Evolutionary conservation across 2,113 vertebrate species (phyloP).

Genomic region (Pterocles burchelli): DNA sequence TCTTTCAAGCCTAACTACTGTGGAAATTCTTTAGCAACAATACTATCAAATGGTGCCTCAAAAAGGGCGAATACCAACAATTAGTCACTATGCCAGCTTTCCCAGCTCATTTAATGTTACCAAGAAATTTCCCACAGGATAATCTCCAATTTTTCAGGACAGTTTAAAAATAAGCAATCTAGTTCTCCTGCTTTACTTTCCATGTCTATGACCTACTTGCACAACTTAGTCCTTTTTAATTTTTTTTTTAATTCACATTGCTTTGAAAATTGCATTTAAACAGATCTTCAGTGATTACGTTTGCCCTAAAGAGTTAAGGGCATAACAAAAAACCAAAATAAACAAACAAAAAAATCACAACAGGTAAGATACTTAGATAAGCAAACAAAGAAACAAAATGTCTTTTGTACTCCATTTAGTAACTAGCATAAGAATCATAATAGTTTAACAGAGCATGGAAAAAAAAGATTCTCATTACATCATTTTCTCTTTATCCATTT

Average conservation of each 20-base stretch:
- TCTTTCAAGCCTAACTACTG: neutral
- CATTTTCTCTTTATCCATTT: neutral
- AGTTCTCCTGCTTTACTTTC: slow-evolving; percentile 12
- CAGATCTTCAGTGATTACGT: neutral
- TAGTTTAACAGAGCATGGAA: neutral
- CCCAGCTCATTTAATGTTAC: neutral
- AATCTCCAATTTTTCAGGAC: slow-evolving; percentile 31
- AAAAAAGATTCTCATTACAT: neutral
- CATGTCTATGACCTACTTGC: slow-evolving; percentile 33
- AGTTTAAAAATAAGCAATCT: slow-evolving; percentile 52
- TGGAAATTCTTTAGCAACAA: neutral
- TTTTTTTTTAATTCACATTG: neutral
- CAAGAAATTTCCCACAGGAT: slow-evolving; percentile 46
- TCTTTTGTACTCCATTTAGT: neutral
- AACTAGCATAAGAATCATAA: neutral
- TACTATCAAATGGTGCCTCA: neutral
- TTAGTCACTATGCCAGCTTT: neutral
- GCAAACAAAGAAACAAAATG: neutral
- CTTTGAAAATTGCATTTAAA: neutral
- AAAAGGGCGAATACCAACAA: neutral
- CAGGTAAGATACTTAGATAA: neutral
- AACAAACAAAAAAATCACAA: neutral
- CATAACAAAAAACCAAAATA: neutral
- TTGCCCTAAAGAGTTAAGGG: neutral
- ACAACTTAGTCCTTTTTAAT: neutral